Evolutionary conservation across 2,888 invertebrate species (phyloP).

Genomic region (Temnothorax ravouxi): DNA sequence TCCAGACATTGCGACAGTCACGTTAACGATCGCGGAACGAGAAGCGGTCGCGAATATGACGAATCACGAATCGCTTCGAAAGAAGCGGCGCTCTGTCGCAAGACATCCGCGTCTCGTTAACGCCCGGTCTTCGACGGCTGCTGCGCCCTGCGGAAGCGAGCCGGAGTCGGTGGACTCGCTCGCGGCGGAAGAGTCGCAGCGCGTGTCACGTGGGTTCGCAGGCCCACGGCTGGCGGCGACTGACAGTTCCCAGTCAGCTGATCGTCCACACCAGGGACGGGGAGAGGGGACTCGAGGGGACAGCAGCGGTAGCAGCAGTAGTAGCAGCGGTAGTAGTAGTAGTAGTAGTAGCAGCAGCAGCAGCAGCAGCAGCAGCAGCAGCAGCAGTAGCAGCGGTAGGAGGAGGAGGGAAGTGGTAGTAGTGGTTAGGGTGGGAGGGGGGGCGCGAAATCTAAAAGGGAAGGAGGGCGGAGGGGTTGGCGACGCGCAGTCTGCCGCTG

Average conservation of each 20-base stretch:
- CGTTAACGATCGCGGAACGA: not conserved
- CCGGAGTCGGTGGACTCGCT: constrained; percentile 39
- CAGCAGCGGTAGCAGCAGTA: constrained; percentile 55
- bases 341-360: constrained; percentile 60
- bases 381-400: constrained; percentile 57
- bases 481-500: constrained; percentile 84
- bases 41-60: not conserved
- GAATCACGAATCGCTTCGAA: not conserved
- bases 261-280: constrained; percentile 77
- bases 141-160: constrained; percentile 38
- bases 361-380: constrained; percentile 57
- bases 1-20: not conserved
- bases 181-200: constrained; percentile 68
- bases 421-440: constrained; percentile 60
- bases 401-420: constrained; percentile 59
- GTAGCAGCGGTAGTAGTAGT: constrained; percentile 63
- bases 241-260: constrained; percentile 85
- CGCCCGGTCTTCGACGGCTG: not conserved
- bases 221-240: constrained; percentile 78
- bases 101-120: not conserved
- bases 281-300: constrained; percentile 64
- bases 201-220: constrained; percentile 69
- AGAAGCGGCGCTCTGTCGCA: too few relatives aligned
- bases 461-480: constrained; percentile 79
- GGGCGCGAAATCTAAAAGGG: constrained; percentile 65